A percentile compares a stretch with the other conserved stretches of the same genome.
Conservation (phyloP, 2,888 invertebrate genomes). For the Chrysolina americana region DNA sequence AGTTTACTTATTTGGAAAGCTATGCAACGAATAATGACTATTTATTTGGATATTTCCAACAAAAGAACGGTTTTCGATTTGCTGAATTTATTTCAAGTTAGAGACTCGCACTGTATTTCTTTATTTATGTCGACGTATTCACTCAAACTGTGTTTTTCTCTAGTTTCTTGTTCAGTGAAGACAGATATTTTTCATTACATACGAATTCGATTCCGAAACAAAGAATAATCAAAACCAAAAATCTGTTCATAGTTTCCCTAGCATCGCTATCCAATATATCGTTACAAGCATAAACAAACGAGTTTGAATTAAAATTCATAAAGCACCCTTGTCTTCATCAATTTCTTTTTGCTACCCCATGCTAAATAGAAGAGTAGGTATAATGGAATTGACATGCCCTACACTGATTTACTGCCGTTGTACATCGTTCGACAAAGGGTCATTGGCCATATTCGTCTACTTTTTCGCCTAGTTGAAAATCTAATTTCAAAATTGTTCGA, state of each 20-base stretch:
- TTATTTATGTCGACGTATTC: no score
- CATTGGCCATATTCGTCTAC: not conserved
- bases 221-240: no score
- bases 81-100: no score
- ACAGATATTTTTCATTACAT: no score
- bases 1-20: no score
- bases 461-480: constrained; percentile 23
- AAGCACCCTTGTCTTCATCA: not conserved
- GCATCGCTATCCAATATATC: not conserved
- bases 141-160: no score
- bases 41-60: no score
- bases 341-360: not conserved
- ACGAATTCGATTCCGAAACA: no score
- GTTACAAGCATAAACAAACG: not conserved
- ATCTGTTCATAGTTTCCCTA: not conserved
- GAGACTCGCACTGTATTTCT: no score
- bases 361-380: not conserved
- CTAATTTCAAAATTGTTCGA: constrained; percentile 7
- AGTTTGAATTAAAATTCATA: not conserved
- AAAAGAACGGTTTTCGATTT: no score
- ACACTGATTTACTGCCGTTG: not conserved
- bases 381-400: not conserved
- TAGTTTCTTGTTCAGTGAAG: no score
- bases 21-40: no score
- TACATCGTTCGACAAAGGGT: not conserved